These are phyloP conservation scores for Tenualosa ilisha DNA, from an alignment of 2,797 vertebrate genomes.

Conservation along the genomic window DNA sequence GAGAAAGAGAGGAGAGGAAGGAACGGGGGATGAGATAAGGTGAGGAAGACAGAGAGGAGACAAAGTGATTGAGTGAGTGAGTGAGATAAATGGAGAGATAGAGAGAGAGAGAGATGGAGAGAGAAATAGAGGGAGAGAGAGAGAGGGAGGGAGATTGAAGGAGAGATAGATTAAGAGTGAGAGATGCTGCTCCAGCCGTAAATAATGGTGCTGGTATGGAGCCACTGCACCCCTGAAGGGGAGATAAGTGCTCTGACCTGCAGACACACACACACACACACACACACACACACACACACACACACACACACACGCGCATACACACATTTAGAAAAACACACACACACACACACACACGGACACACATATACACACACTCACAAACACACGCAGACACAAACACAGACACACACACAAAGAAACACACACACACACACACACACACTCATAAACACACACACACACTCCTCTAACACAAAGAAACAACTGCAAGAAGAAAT, in stretches of 20 bases:
- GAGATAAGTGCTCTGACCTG: constrained; percentile 66
- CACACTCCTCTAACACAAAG: too few species aligned
- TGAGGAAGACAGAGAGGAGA: neutral
- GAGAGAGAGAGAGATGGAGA: constrained; percentile 51
- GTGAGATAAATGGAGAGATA: neutral
- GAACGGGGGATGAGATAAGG: constrained; percentile 7
- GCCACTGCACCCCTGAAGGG: constrained; percentile 63
- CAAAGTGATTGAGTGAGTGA: constrained; percentile 62
- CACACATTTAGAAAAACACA: neutral
- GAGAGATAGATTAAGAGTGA: constrained; percentile 37
- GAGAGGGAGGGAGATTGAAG: constrained; percentile 54
- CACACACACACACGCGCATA: neutral
- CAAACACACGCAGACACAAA: neutral
- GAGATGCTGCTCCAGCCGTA: constrained; percentile 65
- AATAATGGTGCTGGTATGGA: constrained; percentile 62
- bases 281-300: constrained; percentile 8
- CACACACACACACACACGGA: neutral
- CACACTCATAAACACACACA: neutral
- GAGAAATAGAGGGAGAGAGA: constrained; percentile 49
- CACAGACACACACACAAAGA: neutral
- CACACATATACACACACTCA: neutral
- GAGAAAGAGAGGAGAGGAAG: constrained; percentile 24
- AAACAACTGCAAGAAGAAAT: too few species aligned
- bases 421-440: neutral
- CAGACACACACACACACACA: constrained; percentile 18